Percentiles rank a stretch among this genome's conserved stretches.
phyloP scores from a whole-genome alignment of 2,797 vertebrate species.

The Poliocrania exsul region DNA sequence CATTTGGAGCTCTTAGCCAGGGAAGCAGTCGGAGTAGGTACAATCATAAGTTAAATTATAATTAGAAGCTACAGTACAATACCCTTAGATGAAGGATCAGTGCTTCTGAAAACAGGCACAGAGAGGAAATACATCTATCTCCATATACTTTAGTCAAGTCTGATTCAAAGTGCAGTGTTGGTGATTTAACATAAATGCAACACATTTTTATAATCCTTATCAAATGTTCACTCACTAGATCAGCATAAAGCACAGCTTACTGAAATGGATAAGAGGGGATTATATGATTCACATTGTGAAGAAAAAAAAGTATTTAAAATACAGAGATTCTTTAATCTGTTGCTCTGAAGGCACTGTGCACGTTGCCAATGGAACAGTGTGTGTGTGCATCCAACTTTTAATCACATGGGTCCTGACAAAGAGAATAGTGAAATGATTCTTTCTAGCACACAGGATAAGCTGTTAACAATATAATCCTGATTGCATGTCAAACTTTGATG shows the following conservation, averaged over 20 bases:
- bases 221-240: slow-evolving; percentile 60
- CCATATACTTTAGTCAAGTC: neutral
- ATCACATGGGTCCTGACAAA: slow-evolving; percentile 46
- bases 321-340: slow-evolving; percentile 57
- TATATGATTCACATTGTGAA: slow-evolving; percentile 51
- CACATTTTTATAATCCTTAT: slow-evolving; percentile 69
- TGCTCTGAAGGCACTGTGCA: slow-evolving; percentile 17
- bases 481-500: slow-evolving; percentile 14
- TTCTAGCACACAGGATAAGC: neutral
- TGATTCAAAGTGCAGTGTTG: slow-evolving; percentile 13
- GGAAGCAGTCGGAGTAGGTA: neutral
- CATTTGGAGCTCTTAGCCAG: neutral
- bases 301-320: slow-evolving; percentile 44
- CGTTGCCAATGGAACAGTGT: neutral
- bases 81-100: neutral
- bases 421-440: neutral
- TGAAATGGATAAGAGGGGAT: slow-evolving; percentile 62
- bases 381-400: neutral
- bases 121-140: neutral
- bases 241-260: slow-evolving; percentile 57
- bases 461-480: slow-evolving; percentile 46
- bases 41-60: neutral
- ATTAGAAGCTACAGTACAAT: neutral
- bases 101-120: neutral
- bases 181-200: slow-evolving; percentile 57